Base-by-base conservation (phyloP, 1,140 invertebrate species). In the Plodia interpunctella region DNA sequence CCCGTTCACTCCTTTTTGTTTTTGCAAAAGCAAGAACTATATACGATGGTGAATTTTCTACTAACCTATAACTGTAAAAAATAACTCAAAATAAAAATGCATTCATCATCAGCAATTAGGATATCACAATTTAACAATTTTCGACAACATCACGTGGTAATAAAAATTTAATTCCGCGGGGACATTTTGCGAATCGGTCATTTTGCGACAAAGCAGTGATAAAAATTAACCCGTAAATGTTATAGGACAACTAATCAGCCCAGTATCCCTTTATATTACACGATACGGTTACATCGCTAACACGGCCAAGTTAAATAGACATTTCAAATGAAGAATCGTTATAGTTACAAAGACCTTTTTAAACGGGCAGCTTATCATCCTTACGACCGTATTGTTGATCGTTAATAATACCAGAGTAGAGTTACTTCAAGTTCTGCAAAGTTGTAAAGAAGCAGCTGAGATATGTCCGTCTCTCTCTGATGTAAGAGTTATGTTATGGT, bases 371-470 rank as follows among this genome's bases (percentile, higher is more conserved):
- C 68, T 68, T 85, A 75, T 68, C 79, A 78, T 62, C 63, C 72
- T 79, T 75, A 83, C 75, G 81, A 79, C 74, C 71, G 77, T 82
- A 83, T 78, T 78, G 77, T 74, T 83, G 73, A 73, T 78, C 79
- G 78, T 82, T 77, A 78, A 78, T 78, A 85, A 83, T 85, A 74
- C 77, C 80, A 65, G 66, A 79, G 82, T 84, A 85, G 72, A 80
- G 69, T 72, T 78, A 80, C 81, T 76, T 82, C 76, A 74, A 86
- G 78, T 86, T 87, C 78, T 84, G 80, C 83, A 83, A 86, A 83
- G 69, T 78, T 75, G 65, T 58, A 65, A 25, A 50, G 52, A n/a
- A 44, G 63, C 9, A 32, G 61, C 18, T 55, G 18, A 62, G 55
- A 75, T 28, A 70, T 72, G 49, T 15, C 32, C 63, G 63, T 85